phyloP scores from a whole-genome alignment of 1,140 invertebrate genomes.

The Alviniconcha marisindica region DNA sequence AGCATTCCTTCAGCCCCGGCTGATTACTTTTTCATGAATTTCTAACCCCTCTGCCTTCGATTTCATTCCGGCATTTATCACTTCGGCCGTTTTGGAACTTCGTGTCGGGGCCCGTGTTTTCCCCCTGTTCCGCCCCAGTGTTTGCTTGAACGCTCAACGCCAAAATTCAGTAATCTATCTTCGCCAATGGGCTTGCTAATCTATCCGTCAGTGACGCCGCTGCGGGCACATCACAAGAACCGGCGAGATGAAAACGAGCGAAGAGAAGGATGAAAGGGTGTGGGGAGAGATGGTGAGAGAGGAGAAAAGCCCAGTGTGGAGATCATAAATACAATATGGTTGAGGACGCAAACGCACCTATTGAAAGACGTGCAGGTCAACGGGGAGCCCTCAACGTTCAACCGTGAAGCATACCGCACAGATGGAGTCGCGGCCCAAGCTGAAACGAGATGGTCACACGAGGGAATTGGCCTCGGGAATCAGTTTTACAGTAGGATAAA shows the following conservation, averaged over 20 bases:
- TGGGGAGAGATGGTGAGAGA: background rate
- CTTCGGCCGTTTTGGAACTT: background rate
- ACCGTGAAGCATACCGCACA: too few relatives aligned
- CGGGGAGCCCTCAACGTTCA: too few relatives aligned
- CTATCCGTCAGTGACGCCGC: conserved; percentile 27
- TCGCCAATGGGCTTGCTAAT: conserved; percentile 31
- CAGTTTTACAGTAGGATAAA: too few relatives aligned
- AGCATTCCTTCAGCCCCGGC: background rate
- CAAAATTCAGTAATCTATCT: conserved; percentile 27
- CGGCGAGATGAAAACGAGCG: conserved; percentile 23
- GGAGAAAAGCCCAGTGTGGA: background rate
- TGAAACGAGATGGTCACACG: too few relatives aligned
- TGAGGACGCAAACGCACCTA: too few relatives aligned
- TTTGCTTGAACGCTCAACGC: conserved; percentile 24
- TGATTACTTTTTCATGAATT: conserved; percentile 34
- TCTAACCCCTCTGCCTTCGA: conserved; percentile 26
- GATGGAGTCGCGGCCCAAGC: too few relatives aligned
- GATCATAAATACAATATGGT: too few relatives aligned
- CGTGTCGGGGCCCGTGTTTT: background rate
- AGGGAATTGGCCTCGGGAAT: too few relatives aligned
- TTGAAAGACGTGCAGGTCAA: too few relatives aligned
- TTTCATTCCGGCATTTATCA: conserved; percentile 20
- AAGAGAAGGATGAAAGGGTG: conserved; percentile 13
- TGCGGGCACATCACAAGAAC: conserved; percentile 23
- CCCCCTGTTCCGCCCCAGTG: background rate